These are phyloP conservation scores for Sisor rabdophorus DNA, from an alignment of 2,113 vertebrate species.

Conservation along the genomic window DNA sequence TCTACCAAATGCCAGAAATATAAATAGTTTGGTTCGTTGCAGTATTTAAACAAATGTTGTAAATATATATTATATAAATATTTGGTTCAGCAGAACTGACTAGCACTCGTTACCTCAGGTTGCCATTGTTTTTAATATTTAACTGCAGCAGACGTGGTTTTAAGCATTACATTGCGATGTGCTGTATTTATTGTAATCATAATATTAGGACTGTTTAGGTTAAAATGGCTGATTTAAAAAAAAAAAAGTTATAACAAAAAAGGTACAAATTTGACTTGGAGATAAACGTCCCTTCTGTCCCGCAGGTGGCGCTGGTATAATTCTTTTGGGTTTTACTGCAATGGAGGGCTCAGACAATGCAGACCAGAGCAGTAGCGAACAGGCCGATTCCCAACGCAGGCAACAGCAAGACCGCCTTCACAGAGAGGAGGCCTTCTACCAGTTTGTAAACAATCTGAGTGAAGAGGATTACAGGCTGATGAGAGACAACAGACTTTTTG, in stretches of 20 bases:
- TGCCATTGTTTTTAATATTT: too few species aligned
- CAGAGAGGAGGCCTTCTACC: constrained; percentile 96
- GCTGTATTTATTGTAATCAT: too few species aligned
- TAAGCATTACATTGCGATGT: too few species aligned
- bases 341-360: constrained; percentile 92
- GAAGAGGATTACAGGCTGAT: constrained; percentile 97
- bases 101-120: too few species aligned
- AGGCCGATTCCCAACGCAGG: constrained; percentile 85
- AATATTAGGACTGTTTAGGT: too few species aligned
- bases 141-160: too few species aligned
- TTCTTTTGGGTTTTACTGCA: constrained; percentile 47
- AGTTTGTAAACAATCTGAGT: constrained; percentile 96
- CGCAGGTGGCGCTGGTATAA: constrained; percentile 38
- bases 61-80: too few species aligned
- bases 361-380: constrained; percentile 84
- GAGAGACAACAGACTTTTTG: constrained; percentile 97
- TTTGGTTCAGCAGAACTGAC: not conserved
- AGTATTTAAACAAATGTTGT: not conserved
- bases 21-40: not conserved
- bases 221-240: too few species aligned
- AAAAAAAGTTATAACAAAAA: too few species aligned
- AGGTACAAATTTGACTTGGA: too few species aligned
- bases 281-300: constrained; percentile 39
- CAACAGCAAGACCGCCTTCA: constrained; percentile 89
- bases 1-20: too few species aligned